These are phyloP conservation scores for Keiferia lycopersicella DNA, from an alignment of 2,888 invertebrate genomes.

Conservation along the genomic window DNA sequence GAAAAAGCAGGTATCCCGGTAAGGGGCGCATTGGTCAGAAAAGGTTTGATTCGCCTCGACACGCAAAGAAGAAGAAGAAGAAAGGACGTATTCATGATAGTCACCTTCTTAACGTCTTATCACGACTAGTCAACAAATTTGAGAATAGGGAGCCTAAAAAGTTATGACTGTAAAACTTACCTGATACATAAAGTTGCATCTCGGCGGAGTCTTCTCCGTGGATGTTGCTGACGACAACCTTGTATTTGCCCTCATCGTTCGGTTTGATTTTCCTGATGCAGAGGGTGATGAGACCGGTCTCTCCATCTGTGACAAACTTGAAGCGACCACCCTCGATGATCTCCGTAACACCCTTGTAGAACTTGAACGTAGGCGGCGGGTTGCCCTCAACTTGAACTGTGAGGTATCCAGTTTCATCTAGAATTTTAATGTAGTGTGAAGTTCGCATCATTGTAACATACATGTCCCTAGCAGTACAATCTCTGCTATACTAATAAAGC, in stretches of 20 bases:
- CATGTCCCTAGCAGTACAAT: no score
- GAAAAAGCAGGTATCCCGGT: no score
- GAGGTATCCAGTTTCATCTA: slow-evolving; percentile 95
- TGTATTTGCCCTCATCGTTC: slow-evolving; percentile 98
- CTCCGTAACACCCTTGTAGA: slow-evolving; percentile 96
- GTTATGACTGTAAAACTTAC: slow-evolving; percentile 70
- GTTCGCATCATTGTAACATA: not conserved
- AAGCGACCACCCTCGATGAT: slow-evolving; percentile 97
- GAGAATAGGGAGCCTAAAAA: no score
- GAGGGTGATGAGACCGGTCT: slow-evolving; percentile 94
- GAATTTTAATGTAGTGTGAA: slow-evolving; percentile 8
- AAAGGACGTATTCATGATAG: no score
- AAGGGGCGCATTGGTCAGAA: no score
- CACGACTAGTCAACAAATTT: no score
- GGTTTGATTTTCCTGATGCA: slow-evolving; percentile 98
- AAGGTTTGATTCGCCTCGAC: no score
- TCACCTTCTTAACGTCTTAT: no score
- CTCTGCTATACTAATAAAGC: no score
- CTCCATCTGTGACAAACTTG: slow-evolving; percentile 96
- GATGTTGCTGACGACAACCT: slow-evolving; percentile 93
- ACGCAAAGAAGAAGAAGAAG: no score
- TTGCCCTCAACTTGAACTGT: slow-evolving; percentile 96
- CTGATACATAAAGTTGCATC: slow-evolving; percentile 97
- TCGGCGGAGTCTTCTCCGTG: slow-evolving; percentile 98
- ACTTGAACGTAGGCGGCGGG: slow-evolving; percentile 96